Base-by-base conservation (phyloP, 1,140 invertebrate genomes). In the Episyrphus balteatus region DNA sequence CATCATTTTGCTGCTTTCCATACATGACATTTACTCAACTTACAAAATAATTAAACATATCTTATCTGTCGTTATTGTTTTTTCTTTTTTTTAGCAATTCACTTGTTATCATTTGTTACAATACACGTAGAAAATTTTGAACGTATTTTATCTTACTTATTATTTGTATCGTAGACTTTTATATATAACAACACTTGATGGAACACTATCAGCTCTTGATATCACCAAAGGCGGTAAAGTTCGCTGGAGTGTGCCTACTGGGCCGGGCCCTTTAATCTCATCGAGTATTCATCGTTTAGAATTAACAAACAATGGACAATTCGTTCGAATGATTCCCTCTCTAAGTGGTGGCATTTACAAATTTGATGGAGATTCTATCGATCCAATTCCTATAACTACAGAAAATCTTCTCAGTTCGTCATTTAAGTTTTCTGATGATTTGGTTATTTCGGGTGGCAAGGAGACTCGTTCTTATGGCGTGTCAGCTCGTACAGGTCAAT, bases 151-250 rank as follows among this genome's bases (percentile, higher is more conserved):
- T 10, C 17, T 13, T 13, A 12, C 17, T 13, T 40, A 8, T n/a
- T 37, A 34, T 34, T 42, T 7, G 11, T 34, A 3, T 48, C 40
- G 41, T 58, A 86, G 83, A 55, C 72, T 89, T 33, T 63, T 93
- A 12, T 78, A 91, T 56, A 81, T 95, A 19, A 92, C 86, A 57
- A 92, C 89, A 31, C 69, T 94, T 39, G 90, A 95, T 80, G 92
- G 92, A 5, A 76, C 78, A 50, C 51, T 95, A 26, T 82, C 85
- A 44, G 87, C 88, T 6, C 69, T 94, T 45, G 81, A 88, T 66
- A 69, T 76, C 17, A 68, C 71, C 15, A 69, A 79, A 42, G 73
- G 77, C 55, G 88, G 88, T n/a, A 59, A 75, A 43, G 62, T 84
- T 50, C 67, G 75, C 46, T 94, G 89, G 89, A 78, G 75, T 53